Evolutionary conservation across 2,888 invertebrate genomes (phyloP).

Genomic region (Zygogramma bicolorata): DNA sequence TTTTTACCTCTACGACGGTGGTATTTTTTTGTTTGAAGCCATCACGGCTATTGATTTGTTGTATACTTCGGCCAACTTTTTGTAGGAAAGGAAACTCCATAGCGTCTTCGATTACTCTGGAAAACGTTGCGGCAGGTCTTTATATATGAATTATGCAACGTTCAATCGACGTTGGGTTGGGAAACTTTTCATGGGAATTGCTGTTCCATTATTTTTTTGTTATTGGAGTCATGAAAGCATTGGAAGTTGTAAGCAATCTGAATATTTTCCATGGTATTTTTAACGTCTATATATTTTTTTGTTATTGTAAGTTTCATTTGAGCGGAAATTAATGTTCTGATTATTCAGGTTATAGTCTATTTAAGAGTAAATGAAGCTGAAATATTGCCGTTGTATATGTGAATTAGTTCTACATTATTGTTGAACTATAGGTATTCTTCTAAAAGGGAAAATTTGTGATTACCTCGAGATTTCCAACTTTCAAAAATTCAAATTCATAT

Average conservation of each 20-base stretch:
- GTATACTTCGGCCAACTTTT: background rate
- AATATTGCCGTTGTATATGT: no score
- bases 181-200: background rate
- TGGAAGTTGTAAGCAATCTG: background rate
- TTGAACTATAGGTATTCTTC: no score
- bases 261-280: no score
- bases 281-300: no score
- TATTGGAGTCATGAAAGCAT: background rate
- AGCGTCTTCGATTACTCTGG: background rate
- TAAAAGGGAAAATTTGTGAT: no score
- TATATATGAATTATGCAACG: background rate
- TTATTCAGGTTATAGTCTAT: no score
- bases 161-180: background rate
- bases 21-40: background rate
- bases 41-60: background rate
- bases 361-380: no score
- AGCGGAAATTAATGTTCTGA: no score
- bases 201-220: background rate
- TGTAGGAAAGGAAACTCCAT: background rate
- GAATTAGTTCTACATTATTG: no score
- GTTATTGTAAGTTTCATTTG: no score
- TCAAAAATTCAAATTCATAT: no score
- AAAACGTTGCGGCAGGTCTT: background rate
- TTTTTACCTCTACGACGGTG: background rate
- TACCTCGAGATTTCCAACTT: no score